These are phyloP conservation scores for Laothoe populi DNA, from an alignment of 2,888 invertebrate species.

Conservation along the genomic window DNA sequence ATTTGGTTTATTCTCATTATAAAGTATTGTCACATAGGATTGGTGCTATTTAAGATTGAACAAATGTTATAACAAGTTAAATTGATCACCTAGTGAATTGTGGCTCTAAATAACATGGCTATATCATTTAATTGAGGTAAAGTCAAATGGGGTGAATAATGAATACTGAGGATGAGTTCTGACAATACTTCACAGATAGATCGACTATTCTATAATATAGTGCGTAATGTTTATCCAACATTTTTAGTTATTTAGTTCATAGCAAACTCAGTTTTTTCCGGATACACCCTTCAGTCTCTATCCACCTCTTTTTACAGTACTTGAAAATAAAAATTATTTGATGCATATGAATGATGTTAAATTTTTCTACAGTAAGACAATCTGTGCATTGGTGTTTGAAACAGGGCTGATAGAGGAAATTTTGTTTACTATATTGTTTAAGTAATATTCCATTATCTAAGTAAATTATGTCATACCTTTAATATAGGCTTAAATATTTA, in stretches of 20 bases:
- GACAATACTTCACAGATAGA: too few relatives aligned
- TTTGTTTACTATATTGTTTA: constrained; percentile 71
- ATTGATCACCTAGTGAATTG: constrained; percentile 31
- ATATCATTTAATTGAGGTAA: constrained; percentile 40
- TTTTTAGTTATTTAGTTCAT: too few relatives aligned
- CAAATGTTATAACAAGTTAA: constrained; percentile 7
- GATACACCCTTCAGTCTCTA: too few relatives aligned
- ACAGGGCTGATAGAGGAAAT: constrained; percentile 55
- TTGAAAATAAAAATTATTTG: not conserved
- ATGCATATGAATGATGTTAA: constrained; percentile 26
- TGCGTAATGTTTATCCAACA: too few relatives aligned
- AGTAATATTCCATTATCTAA: constrained; percentile 82
- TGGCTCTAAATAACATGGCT: constrained; percentile 33
- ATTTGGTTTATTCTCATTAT: constrained; percentile 33
- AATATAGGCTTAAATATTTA: constrained; percentile 73
- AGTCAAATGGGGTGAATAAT: too few relatives aligned
- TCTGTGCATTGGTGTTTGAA: constrained; percentile 27
- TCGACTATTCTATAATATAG: too few relatives aligned
- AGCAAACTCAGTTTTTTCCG: too few relatives aligned
- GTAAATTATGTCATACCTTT: constrained; percentile 72
- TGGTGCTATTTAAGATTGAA: constrained; percentile 70
- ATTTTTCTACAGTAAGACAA: constrained; percentile 34
- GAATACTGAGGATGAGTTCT: too few relatives aligned
- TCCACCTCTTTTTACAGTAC: too few relatives aligned
- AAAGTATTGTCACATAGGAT: constrained; percentile 68